Conservation (phyloP, 2,113 vertebrate species). For the Glaucomys volans region DNA sequence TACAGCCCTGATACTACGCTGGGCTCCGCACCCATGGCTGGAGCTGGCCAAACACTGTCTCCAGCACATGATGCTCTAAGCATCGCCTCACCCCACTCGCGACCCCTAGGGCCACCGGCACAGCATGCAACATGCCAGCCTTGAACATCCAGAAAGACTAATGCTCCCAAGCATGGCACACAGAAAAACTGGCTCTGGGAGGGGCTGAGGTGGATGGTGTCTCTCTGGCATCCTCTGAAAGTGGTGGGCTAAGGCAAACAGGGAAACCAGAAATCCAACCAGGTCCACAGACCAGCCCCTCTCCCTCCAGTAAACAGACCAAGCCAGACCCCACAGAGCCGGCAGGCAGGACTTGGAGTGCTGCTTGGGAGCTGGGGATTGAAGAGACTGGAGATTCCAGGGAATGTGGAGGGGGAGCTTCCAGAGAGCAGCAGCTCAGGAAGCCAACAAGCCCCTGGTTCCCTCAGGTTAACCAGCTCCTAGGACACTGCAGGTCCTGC, state of each 20-base stretch:
- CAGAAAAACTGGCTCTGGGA: neutral
- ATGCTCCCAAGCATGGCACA: neutral
- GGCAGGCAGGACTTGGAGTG: neutral
- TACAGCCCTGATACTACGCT: no score
- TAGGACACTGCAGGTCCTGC: neutral
- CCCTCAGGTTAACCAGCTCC: neutral
- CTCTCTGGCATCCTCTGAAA: neutral
- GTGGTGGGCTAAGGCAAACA: neutral
- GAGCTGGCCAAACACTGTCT: neutral
- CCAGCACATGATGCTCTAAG: neutral
- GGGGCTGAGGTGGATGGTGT: accelerated
- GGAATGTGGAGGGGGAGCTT: neutral
- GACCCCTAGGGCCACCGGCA: neutral
- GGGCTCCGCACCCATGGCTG: neutral
- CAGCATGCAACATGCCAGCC: neutral
- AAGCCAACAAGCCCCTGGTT: neutral
- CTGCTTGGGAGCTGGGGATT: neutral
- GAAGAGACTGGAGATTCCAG: neutral
- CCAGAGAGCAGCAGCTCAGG: neutral
- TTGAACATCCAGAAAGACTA: neutral
- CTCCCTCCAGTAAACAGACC: neutral
- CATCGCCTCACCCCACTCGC: neutral
- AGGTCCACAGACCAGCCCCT: neutral
- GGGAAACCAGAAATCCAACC: neutral
- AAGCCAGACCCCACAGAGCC: neutral